Conservation (phyloP, 1,140 invertebrate species). For the Drosophila lowei region DNA sequence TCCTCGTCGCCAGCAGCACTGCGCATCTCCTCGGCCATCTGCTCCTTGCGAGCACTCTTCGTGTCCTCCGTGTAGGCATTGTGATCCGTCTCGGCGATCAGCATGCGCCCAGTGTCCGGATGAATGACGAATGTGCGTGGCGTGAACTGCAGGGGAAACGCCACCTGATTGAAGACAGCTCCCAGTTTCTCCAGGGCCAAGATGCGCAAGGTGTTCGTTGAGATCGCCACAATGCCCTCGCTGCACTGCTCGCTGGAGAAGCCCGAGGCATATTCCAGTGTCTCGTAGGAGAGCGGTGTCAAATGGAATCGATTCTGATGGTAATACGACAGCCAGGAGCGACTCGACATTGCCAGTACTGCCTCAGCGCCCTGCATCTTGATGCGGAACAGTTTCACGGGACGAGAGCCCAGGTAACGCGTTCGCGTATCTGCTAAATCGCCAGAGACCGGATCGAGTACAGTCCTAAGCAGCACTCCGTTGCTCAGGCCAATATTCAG, state of each 20-base stretch:
- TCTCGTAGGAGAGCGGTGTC: slow-evolving; percentile 97
- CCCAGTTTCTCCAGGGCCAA: slow-evolving; percentile 99
- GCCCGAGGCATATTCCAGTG: slow-evolving; percentile 98
- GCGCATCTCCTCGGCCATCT: slow-evolving; percentile 97
- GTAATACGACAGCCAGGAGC: slow-evolving; percentile 99
- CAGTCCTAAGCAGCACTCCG: slow-evolving; percentile 96
- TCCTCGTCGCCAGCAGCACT: slow-evolving; percentile 96
- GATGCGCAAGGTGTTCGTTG: slow-evolving; percentile 98
- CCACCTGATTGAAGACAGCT: slow-evolving; percentile 98
- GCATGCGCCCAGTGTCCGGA: slow-evolving; percentile 94
- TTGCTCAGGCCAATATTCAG: slow-evolving; percentile 99
- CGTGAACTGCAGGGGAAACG: slow-evolving; percentile 96
- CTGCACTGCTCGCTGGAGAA: slow-evolving; percentile 96
- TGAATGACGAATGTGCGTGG: slow-evolving; percentile 98
- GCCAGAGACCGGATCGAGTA: slow-evolving; percentile 97
- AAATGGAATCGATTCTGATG: slow-evolving; percentile 98
- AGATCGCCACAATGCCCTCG: slow-evolving; percentile 99
- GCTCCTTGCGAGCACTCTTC: slow-evolving; percentile 92
- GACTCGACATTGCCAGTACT: slow-evolving; percentile 98
- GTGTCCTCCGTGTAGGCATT: slow-evolving; percentile 99
- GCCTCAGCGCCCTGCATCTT: slow-evolving; percentile 97
- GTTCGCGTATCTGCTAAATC: slow-evolving; percentile 98
- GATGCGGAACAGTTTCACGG: slow-evolving; percentile 98
- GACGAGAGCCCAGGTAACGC: slow-evolving; percentile 96
- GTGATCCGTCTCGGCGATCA: slow-evolving; percentile 98